Conservation (phyloP, 2,113 vertebrate genomes). For the Seriola quinqueradiata region DNA sequence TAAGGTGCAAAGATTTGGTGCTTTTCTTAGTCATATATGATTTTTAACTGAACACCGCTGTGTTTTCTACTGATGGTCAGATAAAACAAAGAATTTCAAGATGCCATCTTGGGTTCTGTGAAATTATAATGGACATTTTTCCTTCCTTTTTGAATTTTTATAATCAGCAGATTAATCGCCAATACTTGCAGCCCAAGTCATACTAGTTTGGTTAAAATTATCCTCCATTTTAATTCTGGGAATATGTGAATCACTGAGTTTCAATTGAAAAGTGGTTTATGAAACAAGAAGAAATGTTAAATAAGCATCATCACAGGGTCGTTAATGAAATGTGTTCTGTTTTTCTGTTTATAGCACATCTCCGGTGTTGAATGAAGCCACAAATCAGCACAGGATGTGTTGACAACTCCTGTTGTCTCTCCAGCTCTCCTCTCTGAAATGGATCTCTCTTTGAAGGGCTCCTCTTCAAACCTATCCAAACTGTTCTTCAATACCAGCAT, state of each 20-base stretch:
- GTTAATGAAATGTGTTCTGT: too few species aligned
- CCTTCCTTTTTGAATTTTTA: neutral
- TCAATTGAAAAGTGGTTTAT: neutral
- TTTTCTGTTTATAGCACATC: conserved; percentile 1
- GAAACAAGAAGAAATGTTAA: conserved; percentile 20
- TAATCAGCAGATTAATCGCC: neutral
- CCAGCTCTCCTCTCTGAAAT: conserved; percentile 56
- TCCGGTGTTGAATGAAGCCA: conserved; percentile 7
- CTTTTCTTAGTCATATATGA: neutral
- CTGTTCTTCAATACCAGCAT: conserved; percentile 56
- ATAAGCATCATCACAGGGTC: too few species aligned
- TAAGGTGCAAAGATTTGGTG: neutral
- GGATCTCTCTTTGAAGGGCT: conserved; percentile 64
- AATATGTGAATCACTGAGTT: too few species aligned
- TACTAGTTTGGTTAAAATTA: too few species aligned
- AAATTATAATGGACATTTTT: too few species aligned
- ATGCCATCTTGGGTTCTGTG: too few species aligned
- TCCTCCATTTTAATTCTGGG: too few species aligned
- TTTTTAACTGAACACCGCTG: neutral
- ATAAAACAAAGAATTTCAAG: too few species aligned
- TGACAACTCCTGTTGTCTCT: conserved; percentile 11
- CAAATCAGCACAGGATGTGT: conserved; percentile 11
- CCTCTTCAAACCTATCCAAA: conserved; percentile 65
- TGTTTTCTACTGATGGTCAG: neutral
- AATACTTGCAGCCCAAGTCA: too few species aligned